Conservation (phyloP, 2,888 invertebrate genomes). For the Chrysomela aeneicollis region DNA sequence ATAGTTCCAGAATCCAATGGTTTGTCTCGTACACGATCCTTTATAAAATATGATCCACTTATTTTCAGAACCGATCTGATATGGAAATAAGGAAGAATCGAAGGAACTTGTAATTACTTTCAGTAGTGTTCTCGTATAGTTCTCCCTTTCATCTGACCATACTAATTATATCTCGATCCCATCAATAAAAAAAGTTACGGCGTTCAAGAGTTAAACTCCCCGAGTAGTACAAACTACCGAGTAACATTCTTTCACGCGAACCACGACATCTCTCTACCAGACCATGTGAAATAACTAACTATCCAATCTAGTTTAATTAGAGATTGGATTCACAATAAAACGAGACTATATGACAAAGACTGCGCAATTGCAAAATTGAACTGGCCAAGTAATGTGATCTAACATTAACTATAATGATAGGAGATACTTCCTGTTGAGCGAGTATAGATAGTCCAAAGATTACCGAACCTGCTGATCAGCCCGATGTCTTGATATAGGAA, state of each 20-base stretch:
- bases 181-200: conserved; percentile 20
- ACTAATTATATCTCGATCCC: conserved; percentile 26
- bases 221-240: conserved; percentile 16
- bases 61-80: not conserved
- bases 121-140: not conserved
- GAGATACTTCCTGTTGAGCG: not conserved
- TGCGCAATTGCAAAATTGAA: conserved; percentile 3
- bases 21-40: not conserved
- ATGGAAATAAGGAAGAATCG: not conserved
- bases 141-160: not conserved
- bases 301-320: conserved; percentile 28
- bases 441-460: not conserved
- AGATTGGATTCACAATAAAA: conserved; percentile 25
- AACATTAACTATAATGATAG: conserved; percentile 7
- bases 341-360: conserved; percentile 3
- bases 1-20: not conserved
- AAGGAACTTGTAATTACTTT: conserved; percentile 1
- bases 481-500: not conserved
- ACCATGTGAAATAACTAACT: conserved; percentile 26
- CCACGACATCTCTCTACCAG: conserved; percentile 25
- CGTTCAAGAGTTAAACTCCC: conserved; percentile 20
- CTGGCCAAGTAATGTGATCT: conserved; percentile 3
- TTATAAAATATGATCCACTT: not conserved
- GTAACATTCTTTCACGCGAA: conserved; percentile 30
- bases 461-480: not conserved